Evolutionary conservation across 2,888 invertebrate species (phyloP), one percentile per base, ranked within the genome.

Genomic region (Artemia sinica): DNA sequence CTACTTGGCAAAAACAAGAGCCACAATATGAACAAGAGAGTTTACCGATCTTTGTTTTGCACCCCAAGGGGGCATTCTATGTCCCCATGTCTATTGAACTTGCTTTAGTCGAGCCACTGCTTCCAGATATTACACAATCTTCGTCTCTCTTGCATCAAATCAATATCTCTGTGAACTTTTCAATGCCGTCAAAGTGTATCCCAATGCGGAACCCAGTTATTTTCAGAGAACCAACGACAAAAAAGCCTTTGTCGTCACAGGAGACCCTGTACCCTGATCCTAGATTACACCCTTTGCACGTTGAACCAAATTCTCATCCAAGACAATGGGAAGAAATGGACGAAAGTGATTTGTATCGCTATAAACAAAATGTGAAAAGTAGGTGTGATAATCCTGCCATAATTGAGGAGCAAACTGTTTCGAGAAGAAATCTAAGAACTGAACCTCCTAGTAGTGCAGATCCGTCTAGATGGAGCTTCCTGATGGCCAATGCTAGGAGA

Each of bases 11-110:
- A n/a, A 58, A 58, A 58, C 14, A 18, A 9, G 63, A 58, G 28
- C 14, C n/a, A 28, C 63, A 58, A 9, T 2, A n/a, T 9, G 63
- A 58, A 8, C 63, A 49, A 12, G 67, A n/a, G 12, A 68, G 84
- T 67, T 86, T 93, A 67, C 93, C 94, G 0, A 87, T 92, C 58
- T 94, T 94, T 78, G 92, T 91, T 5, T 80, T 94, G 52, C 91
- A 93, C 77, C 84, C 91, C n/a, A 85, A 86, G 72, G 92, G 93
- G 63, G 83, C 85, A 67, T 93, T 88, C 79, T 94, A 94, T 80
- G 84, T 94, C 69, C 93, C 94, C 1, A 79, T 93, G 71, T 87
- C 86, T 72, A 82, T 92, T 68, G 90, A 90, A 74, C 85, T 86
- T 74, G 82, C 86, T 67, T 81, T 86, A 52, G 77, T 91, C 68